Base-by-base conservation (phyloP, 2,113 vertebrate species). In the Vombatus ursinus region DNA sequence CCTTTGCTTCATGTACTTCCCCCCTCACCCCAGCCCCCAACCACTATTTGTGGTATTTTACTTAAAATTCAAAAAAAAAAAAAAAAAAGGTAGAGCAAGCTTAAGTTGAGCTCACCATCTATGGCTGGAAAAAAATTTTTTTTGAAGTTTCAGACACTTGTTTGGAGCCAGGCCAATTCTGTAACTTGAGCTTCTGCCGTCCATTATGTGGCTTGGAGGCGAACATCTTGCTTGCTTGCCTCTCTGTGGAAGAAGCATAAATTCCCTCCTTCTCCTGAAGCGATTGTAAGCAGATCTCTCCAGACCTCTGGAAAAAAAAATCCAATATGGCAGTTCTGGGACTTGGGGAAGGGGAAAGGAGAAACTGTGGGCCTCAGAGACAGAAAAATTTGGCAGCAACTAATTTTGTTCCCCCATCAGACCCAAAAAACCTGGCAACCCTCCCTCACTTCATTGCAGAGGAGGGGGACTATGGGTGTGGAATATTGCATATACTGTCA, bases 111-210 rank as follows among this genome's bases (percentile, higher is more conserved):
- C 90, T 90, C 90, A 48, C 90, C 47, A 48, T 50, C 90, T 50
- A 90, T 50, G 49, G 90, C 50, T 50, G 50, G 14, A 90, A 77
- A 77, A 31, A 61, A 54, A 7, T 54, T 14, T 84, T 84, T 84
- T 90, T 44, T 44, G 9, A 0, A 9, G 31, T 91, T 28, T 53
- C 7, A 0, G 95, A 68, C 51, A 2, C 91, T 90, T 57, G 50
- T 61, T 89, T 95, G 97, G 93, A 95, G 7, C 4, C 49, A 50
- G 44, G 51, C 96, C 97, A 94, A 52, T 25, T 50, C 93, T 37
- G 4, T 95, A 31, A 52, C 14, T 31, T 26, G 6, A 50, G 61
- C 51, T 90, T 57, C 28, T 12, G 77, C 89, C 5, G 2, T 23
- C 10, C 90, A 50, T 50, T 28, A 49, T 48, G 90, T 44, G 54